Evolutionary conservation across 2,797 vertebrate species (phyloP), one percentile per base, ranked within the genome.

Genomic region (Anguilla anguilla): DNA sequence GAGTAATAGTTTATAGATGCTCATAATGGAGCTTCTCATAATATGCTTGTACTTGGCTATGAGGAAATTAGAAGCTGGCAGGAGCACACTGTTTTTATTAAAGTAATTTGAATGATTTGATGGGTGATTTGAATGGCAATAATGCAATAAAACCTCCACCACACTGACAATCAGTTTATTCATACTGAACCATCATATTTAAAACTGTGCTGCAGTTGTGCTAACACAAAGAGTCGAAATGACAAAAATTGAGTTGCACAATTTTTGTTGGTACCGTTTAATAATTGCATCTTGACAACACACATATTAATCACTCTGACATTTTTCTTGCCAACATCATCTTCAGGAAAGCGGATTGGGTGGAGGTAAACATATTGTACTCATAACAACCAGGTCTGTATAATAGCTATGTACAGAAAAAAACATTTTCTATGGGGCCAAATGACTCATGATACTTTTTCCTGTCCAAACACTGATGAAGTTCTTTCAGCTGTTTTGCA

Each of bases 291-390:
- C 64, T n/a, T 67, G 64, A 46, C 55, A 88, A 83, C 85, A 55
- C 59, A n/a, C 57, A 43, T 82, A 83, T 83, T 88, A 88, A 85
- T 88, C 87, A 83, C 88, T 35, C 31, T 86, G 88, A 88, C 61
- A 83, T 86, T 83, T 86, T 53, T 46, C 74, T 86, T 86, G 59
- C 57, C 85, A 72, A 25, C 67, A 84, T 87, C n/a, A 55, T 84
- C 49, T 87, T 19, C 77, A 51, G 19, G 22, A 51, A 51, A 22
- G 43, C 43, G 43, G 15, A 43, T 10, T 22, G 79, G 22, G 19
- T 51, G 79, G 79, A 25, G 43, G 19, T 49, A 82, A 51, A 49
- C 17, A 81, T 81, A 13, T 7, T 43, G 35, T 19, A 19, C 35
- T 15, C 35, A 79, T 43, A 79, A 72, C 3, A 35, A 43, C 15